Conservation (phyloP, 2,797 vertebrate genomes). For the Falco novaeseelandiae region DNA sequence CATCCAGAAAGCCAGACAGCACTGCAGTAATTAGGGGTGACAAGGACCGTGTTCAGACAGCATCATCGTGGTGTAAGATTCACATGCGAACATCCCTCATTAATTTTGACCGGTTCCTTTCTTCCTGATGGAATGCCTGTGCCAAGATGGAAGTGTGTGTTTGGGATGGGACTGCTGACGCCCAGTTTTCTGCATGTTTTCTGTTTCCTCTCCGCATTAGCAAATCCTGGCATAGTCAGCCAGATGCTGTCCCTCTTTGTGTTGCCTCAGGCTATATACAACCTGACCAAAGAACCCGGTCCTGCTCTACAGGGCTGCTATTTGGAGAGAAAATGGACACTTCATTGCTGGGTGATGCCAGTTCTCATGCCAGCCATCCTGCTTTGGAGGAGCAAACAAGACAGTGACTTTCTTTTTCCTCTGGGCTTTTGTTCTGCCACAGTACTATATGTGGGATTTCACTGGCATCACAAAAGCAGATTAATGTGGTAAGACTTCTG, state of each 20-base stretch:
- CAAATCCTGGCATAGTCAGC: not conserved
- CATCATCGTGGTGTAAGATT: not conserved
- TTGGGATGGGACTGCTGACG: not conserved
- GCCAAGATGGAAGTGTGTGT: not conserved
- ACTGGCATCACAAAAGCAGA: not conserved
- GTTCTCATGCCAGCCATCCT: not conserved
- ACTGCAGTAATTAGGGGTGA: not conserved
- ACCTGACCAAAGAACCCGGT: not conserved
- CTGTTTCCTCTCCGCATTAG: not conserved
- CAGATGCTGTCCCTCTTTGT: not conserved
- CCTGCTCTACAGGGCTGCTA: not conserved
- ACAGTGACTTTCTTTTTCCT: not conserved
- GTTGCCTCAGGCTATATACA: not conserved
- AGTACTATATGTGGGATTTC: not conserved
- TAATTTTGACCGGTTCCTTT: not conserved
- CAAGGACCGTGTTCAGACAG: not conserved
- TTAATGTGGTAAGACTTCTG: not conserved
- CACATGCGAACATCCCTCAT: not conserved
- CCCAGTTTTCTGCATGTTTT: not conserved
- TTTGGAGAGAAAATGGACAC: not conserved
- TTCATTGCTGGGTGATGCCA: not conserved
- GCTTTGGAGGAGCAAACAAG: not conserved
- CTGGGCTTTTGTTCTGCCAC: not conserved
- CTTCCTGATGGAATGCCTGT: not conserved
- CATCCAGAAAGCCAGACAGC: not conserved